phyloP scores from a whole-genome alignment of 1,140 invertebrate species.

The Saccostrea cuccullata region DNA sequence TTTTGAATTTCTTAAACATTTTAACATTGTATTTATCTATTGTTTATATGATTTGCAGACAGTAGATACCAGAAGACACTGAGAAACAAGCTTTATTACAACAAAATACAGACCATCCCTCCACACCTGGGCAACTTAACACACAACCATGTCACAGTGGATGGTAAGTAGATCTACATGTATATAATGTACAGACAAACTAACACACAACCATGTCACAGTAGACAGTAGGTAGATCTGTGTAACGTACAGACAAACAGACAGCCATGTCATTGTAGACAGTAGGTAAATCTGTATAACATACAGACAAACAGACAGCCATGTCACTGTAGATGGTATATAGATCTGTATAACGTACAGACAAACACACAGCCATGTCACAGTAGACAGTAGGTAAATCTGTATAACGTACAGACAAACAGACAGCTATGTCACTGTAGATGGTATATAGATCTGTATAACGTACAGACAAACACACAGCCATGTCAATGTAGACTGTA shows the following conservation, averaged over 20 bases:
- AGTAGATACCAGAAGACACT: slow-evolving; percentile 21
- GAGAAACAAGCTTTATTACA: slow-evolving; percentile 17
- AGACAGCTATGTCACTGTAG: no score
- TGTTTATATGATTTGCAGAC: not conserved
- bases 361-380: not conserved
- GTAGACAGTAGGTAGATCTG: not conserved
- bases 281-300: not conserved
- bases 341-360: not conserved
- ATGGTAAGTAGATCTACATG: not conserved
- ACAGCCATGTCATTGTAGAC: not conserved
- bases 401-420: no score
- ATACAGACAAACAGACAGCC: not conserved
- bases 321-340: not conserved
- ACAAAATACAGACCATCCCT: not conserved
- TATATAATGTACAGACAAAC: not conserved
- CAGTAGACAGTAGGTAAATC: not conserved
- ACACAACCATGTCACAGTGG: not conserved
- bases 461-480: not conserved
- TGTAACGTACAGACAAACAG: not conserved
- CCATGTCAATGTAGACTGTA: not conserved
- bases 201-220: not conserved
- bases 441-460: no score
- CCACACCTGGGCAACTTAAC: not conserved
- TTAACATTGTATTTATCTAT: not conserved
- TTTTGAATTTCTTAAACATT: no score